Evolutionary conservation across 2,113 vertebrate genomes (phyloP), one percentile per base, ranked within the genome.

Genomic region (Bolborhynchus lineola): DNA sequence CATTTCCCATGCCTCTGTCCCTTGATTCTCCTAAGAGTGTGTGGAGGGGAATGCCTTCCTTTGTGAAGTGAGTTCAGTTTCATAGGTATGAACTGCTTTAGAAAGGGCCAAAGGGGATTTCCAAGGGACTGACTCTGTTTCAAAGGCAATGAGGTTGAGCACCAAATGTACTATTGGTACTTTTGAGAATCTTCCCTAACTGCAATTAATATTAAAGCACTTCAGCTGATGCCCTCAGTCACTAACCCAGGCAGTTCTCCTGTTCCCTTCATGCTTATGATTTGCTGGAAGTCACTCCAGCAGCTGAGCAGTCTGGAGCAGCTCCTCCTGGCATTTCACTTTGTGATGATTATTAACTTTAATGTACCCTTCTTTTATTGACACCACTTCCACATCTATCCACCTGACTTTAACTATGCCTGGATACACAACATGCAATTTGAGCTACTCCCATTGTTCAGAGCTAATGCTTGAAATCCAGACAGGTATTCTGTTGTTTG

Each of bases 101-200:
- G 7, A 46, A 33, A 70, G 50, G 42, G 25, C 11, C 19, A 53
- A 35, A 69, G 33, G 21, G 16, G 16, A 28, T 77, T 86, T 26
- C 16, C 31, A 67, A 49, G 31, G 25, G 26, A 49, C 37, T 46
- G 21, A 11, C 4, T 44, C 28, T 31, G 6, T 37, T 85, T 80
- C 42, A 72, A 69, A 64, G 29, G 20, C 49, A 16, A 5, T 19
- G 10, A 12, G 20, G 28, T 15, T 44, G 46, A 57, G 15, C 25
- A 60, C 46, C 26, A 60, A 33, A 8, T 0, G 2, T 17, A 6
- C 1, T 35, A 23, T 11, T 28, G 4, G 7, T 57, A 10, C 9
- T 47, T 76, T 62, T 76, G 17, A 82, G 78, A 79, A 41, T 24
- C 5, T 26, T 10, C 15, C 10, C 31, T 29, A 64, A 50, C 10